Evolutionary conservation across 2,888 invertebrate species (phyloP), one percentile per base, ranked within the genome.

Genomic region (Dendrolimus pini): DNA sequence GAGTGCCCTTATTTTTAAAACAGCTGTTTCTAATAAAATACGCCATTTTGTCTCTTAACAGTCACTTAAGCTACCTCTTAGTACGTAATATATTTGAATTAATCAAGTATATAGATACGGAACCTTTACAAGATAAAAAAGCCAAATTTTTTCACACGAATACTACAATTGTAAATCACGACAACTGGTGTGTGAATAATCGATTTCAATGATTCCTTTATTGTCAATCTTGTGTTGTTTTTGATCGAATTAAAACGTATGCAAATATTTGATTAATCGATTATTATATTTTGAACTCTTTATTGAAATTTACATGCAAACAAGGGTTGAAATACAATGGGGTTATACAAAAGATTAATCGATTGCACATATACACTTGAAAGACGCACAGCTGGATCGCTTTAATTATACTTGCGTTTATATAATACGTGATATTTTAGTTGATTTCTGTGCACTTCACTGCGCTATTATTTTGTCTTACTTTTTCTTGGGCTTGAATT

Each of bases 131-230:
- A 30, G 30, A 6, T 30, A 30, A 1, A 30, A 30, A 6, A 30
- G 30, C 30, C 30, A 30, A 6, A 6, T 30, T 47, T 47, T 47
- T 12, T 47, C 9, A 47, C 9, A 47, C 2, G 0, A 12, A 47
- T 47, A 47, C 12, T 47, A 47, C 47, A 9, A 47, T 47, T 47
- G 47, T 10, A 47, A 47, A 10, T 47, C 12, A 30, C 3, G 7
- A 2, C 9, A 47, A 47, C 47, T 47, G 80, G 71, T 65, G 83
- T 86, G 82, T 84, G 76, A 78, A 78, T 82, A 81, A 86, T 80
- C 70, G 68, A 47, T 47, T 47, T 6, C 30, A 30, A 47, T 9
- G 9, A 47, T 7, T 47, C 47, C 9, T 47, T 47, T 47, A 47
- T 47, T 47, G 47, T 47, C 30, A 30, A 30, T 30, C 6, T 30